Percentiles rank a stretch among this genome's conserved stretches.
Conservation (phyloP, 2,888 invertebrate species). For the Liposcelis brunnea region DNA sequence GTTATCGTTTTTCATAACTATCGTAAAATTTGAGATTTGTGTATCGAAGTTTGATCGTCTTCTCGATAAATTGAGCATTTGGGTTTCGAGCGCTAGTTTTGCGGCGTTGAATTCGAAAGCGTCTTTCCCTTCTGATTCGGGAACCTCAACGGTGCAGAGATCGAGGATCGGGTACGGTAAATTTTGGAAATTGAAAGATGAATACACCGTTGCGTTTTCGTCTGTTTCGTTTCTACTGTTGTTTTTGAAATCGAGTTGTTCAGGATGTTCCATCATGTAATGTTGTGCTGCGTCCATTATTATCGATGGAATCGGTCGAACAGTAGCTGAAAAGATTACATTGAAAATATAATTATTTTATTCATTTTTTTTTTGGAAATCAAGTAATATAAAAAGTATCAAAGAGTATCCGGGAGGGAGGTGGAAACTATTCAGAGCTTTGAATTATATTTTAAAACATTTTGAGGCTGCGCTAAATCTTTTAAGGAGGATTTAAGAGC, state of each 20-base stretch:
- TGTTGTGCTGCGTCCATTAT: constrained; percentile 24
- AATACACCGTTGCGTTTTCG: neutral
- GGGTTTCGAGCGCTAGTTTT: too few species aligned
- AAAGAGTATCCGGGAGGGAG: too few species aligned
- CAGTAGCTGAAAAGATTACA: constrained; percentile 25
- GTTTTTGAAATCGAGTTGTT: constrained; percentile 9
- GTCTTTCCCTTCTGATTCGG: constrained; percentile 19
- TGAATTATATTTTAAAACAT: too few species aligned
- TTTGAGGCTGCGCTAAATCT: too few species aligned
- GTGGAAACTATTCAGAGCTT: too few species aligned
- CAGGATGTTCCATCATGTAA: constrained; percentile 22
- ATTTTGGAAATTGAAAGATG: neutral
- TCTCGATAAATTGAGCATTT: too few species aligned
- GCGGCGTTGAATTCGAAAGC: too few species aligned
- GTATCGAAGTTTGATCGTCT: too few species aligned
- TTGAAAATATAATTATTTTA: too few species aligned
- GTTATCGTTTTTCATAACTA: neutral
- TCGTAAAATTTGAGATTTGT: neutral
- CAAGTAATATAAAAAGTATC: too few species aligned
- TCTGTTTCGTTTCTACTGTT: neutral
- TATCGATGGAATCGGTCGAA: constrained; percentile 28
- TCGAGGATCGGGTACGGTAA: constrained; percentile 27
- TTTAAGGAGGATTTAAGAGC: too few species aligned
- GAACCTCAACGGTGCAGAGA: constrained; percentile 27
- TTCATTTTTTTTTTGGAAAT: too few species aligned